A percentile compares a stretch with the other conserved stretches of the same genome.
phyloP scores from a whole-genome alignment of 1,140 invertebrate species.

The Drosophila burlai region DNA sequence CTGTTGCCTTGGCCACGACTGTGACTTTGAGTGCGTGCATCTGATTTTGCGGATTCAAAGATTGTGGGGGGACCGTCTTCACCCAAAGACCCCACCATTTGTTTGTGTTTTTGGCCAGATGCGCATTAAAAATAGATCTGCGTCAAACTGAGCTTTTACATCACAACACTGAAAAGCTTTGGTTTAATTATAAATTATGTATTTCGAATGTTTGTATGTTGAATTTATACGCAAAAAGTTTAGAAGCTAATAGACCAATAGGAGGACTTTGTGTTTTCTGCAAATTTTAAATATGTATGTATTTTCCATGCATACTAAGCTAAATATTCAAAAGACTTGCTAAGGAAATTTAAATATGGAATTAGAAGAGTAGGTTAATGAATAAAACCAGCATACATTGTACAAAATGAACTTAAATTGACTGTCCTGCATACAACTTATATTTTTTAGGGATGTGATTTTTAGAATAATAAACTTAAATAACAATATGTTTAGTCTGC shows the following conservation, averaged over 20 bases:
- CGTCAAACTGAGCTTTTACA: conserved; percentile 10
- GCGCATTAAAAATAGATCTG: conserved; percentile 20
- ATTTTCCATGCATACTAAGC: background rate
- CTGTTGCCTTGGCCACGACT: background rate
- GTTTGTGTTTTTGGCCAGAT: background rate
- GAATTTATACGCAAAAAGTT: too few species aligned
- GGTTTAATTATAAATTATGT: conserved; percentile 1
- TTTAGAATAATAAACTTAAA: too few species aligned
- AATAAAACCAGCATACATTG: background rate
- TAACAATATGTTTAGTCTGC: too few species aligned
- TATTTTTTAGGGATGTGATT: too few species aligned
- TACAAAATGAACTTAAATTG: background rate
- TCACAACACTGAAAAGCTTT: conserved; percentile 14
- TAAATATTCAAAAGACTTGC: background rate
- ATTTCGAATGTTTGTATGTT: background rate
- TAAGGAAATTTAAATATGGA: background rate
- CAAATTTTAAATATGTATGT: too few species aligned
- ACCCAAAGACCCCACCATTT: conserved; percentile 2
- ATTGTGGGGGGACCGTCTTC: background rate
- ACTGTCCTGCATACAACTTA: too few species aligned
- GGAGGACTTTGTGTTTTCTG: background rate
- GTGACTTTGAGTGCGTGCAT: conserved; percentile 2
- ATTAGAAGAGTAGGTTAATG: too few species aligned
- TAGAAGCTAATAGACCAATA: background rate
- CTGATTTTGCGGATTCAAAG: background rate